Evolutionary conservation across 2,888 invertebrate genomes (phyloP).

Genomic region (Lysandra bellargus): DNA sequence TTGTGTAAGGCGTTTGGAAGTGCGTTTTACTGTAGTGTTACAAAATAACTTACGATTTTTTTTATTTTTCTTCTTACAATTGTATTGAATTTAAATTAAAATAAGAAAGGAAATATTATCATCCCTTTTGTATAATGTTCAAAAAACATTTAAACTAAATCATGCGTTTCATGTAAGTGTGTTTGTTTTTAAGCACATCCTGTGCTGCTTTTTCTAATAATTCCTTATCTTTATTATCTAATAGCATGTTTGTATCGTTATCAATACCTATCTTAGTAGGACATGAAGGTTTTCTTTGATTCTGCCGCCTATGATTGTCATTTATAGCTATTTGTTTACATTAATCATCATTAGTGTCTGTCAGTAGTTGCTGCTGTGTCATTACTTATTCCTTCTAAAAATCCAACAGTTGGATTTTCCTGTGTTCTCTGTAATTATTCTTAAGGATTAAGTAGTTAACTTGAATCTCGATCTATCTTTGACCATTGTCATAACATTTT

Average conservation of each 20-base stretch:
- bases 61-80: no score
- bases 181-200: neutral
- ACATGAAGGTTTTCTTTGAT: slow-evolving; percentile 19
- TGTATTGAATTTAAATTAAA: no score
- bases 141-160: no score
- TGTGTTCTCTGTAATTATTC: neutral
- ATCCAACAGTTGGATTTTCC: neutral
- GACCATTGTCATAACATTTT: no score
- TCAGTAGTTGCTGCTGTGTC: neutral
- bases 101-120: no score
- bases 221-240: slow-evolving; percentile 19
- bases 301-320: slow-evolving; percentile 13
- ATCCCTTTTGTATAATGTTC: no score
- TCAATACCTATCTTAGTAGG: slow-evolving; percentile 25
- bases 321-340: slow-evolving; percentile 9
- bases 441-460: neutral
- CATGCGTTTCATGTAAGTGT: neutral
- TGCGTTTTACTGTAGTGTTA: neutral
- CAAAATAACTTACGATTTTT: neutral
- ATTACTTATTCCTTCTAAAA: neutral
- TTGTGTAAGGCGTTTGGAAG: slow-evolving; percentile 3
- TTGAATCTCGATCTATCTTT: no score
- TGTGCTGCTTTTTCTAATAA: slow-evolving; percentile 17
- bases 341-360: neutral
- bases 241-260: slow-evolving; percentile 2